Evolutionary conservation across 2,888 invertebrate genomes (phyloP).

Genomic region (Diadegma fenestrale): DNA sequence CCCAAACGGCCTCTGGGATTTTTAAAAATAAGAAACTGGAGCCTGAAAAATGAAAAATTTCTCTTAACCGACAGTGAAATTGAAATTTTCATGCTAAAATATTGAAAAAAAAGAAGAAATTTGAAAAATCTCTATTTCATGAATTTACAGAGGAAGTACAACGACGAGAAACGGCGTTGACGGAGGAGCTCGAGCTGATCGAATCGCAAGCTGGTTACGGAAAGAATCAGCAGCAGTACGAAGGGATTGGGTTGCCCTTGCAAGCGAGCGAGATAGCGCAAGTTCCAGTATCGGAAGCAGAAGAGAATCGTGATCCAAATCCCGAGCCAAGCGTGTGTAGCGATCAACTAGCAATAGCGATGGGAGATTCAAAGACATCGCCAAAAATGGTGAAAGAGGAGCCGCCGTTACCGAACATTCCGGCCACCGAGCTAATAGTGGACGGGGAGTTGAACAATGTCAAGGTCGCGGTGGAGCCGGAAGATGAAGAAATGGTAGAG

Average conservation of each 20-base stretch:
- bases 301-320: constrained; percentile 83
- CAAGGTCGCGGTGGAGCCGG: constrained; percentile 69
- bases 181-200: constrained; percentile 81
- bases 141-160: constrained; percentile 80
- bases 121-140: not conserved
- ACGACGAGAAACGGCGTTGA: constrained; percentile 78
- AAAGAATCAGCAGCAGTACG: constrained; percentile 78
- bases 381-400: constrained; percentile 47
- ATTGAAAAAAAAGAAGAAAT: no score
- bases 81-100: no score
- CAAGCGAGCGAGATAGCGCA: constrained; percentile 63
- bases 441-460: constrained; percentile 63
- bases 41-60: no score
- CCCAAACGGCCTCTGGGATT: no score
- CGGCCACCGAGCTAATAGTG: constrained; percentile 32
- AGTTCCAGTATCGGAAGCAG: constrained; percentile 76
- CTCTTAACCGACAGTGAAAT: no score
- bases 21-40: no score
- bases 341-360: constrained; percentile 53
- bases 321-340: constrained; percentile 74
- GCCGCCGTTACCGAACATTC: constrained; percentile 23
- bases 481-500: constrained; percentile 68
- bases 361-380: constrained; percentile 36
- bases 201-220: constrained; percentile 80
- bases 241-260: constrained; percentile 69